Conservation (phyloP, 23 tunicate genomes). For the Oikopleura albicans region DNA sequence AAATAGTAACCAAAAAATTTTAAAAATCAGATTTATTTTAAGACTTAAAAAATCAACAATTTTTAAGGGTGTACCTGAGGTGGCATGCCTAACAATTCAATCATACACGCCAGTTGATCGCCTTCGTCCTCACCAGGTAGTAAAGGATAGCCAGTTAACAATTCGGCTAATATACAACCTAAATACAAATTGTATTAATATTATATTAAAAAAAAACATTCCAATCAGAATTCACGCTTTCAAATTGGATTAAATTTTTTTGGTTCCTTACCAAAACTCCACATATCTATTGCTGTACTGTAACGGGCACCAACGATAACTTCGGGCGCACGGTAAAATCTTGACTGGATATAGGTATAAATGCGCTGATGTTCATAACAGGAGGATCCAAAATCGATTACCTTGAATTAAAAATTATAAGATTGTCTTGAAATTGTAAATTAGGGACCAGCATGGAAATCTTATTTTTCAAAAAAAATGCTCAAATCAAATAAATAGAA, state of each 20-base stretch:
- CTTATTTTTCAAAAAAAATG: background rate
- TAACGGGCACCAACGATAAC: constrained; percentile 68
- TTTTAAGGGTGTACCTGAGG: constrained; percentile 20
- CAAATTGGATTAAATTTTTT: background rate
- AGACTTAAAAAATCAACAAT: background rate
- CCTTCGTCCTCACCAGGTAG: constrained; percentile 96
- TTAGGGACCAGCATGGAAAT: background rate
- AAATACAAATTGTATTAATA: background rate
- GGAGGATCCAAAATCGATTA: constrained; percentile 92
- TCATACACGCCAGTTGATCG: constrained; percentile 85
- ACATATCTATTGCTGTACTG: constrained; percentile 94
- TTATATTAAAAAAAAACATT: background rate
- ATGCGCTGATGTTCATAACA: constrained; percentile 94
- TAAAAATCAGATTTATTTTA: too few relatives aligned
- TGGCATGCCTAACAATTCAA: constrained; percentile 93
- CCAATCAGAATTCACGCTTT: background rate
- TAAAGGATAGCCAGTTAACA: constrained; percentile 86
- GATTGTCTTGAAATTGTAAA: too few relatives aligned
- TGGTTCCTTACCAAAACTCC: constrained; percentile 49
- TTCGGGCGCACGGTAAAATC: constrained; percentile 94
- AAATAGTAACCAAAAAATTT: too few relatives aligned
- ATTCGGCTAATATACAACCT: constrained; percentile 83
- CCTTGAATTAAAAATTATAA: constrained; percentile 39
- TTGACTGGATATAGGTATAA: constrained; percentile 89
- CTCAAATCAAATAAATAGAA: background rate